Conservation (phyloP, 2,888 invertebrate genomes). For the Lepidochrysops patricia region DNA sequence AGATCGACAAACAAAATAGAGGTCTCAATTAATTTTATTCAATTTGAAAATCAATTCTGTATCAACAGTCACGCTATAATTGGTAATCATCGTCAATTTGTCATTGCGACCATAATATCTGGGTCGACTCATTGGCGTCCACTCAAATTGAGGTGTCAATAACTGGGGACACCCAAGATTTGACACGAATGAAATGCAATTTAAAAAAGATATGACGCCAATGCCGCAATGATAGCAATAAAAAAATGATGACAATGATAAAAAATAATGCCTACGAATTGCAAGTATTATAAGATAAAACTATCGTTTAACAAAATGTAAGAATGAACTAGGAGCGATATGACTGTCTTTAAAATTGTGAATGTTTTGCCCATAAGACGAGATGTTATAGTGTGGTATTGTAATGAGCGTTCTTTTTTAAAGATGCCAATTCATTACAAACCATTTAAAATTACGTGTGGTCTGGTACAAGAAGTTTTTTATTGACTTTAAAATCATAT, state of each 20-base stretch:
- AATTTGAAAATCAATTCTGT: background rate
- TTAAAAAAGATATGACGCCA: background rate
- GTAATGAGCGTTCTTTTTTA: too few relatives aligned
- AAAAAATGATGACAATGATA: too few relatives aligned
- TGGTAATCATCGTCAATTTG: constrained; percentile 1
- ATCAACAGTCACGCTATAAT: background rate
- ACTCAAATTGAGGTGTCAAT: background rate
- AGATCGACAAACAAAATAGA: background rate
- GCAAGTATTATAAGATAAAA: too few relatives aligned
- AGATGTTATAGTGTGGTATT: too few relatives aligned
- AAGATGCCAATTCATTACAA: too few relatives aligned
- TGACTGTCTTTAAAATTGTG: too few relatives aligned
- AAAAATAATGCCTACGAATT: too few relatives aligned
- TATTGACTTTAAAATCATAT: background rate
- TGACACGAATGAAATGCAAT: background rate
- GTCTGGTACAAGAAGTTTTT: too few relatives aligned
- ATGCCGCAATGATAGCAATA: background rate
- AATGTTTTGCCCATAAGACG: too few relatives aligned
- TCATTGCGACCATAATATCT: background rate
- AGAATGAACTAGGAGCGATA: too few relatives aligned
- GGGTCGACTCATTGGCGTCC: background rate
- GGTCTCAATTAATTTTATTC: background rate
- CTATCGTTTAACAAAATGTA: too few relatives aligned
- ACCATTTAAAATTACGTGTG: too few relatives aligned
- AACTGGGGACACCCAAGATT: background rate